These are phyloP conservation scores for Aphelocoma coerulescens DNA, from an alignment of 2,113 vertebrate species.

Conservation along the genomic window DNA sequence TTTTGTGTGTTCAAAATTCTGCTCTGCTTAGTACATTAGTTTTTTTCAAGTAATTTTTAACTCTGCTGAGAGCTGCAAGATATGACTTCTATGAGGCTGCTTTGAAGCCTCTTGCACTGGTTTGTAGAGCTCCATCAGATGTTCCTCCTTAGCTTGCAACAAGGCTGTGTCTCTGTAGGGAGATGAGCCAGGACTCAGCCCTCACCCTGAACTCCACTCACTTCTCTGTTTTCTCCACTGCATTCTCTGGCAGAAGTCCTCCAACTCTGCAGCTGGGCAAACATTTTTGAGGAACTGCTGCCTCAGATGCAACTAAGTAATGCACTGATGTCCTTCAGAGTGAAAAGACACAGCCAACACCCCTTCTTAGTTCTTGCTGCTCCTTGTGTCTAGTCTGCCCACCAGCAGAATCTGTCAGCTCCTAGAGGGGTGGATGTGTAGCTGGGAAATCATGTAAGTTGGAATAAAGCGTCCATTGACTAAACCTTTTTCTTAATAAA, in stretches of 20 bases:
- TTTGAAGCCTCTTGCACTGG: not conserved
- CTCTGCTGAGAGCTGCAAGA: not conserved
- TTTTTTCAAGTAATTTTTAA: not conserved
- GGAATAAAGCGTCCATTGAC: not conserved
- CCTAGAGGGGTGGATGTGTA: accelerated
- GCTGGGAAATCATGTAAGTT: not conserved
- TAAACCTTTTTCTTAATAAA: not conserved
- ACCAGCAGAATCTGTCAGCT: not conserved
- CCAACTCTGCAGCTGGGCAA: not conserved
- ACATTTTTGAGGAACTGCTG: not conserved
- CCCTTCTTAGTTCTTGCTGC: not conserved
- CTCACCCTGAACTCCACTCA: not conserved
- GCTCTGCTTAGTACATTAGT: not conserved
- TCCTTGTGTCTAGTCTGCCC: not conserved
- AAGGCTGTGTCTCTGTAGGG: not conserved
- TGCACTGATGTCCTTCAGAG: not conserved
- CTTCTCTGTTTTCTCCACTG: not conserved
- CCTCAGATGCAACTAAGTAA: not conserved
- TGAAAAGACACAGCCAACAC: not conserved
- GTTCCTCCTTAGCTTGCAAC: not conserved
- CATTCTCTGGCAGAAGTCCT: not conserved
- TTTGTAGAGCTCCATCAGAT: not conserved
- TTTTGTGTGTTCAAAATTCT: not conserved
- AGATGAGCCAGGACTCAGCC: not conserved
- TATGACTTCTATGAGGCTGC: not conserved